Conservation (phyloP, 2,113 vertebrate genomes). For the Gambusia affinis region DNA sequence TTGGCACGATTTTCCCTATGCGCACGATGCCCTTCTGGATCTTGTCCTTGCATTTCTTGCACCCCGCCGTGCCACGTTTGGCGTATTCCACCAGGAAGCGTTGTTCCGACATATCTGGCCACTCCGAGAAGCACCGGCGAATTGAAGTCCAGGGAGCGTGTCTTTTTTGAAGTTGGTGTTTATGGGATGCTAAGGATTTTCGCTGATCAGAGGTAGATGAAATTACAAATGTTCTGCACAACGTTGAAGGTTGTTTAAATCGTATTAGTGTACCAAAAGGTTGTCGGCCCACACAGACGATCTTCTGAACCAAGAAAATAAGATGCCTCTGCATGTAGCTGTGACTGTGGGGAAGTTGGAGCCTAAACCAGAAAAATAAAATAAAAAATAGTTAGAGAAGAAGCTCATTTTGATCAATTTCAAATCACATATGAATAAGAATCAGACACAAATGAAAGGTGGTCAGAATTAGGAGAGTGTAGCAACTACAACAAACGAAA, state of each 20-base stretch:
- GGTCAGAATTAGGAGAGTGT: no score
- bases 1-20: slow-evolving; percentile 95
- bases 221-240: not conserved
- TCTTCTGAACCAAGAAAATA: slow-evolving; percentile 26
- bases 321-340: slow-evolving; percentile 69
- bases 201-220: slow-evolving; percentile 5
- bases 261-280: slow-evolving; percentile 2
- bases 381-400: not conserved
- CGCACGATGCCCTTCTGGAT: slow-evolving; percentile 91
- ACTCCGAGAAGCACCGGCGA: slow-evolving; percentile 28
- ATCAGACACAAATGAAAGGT: no score
- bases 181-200: not conserved
- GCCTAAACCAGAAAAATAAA: slow-evolving; percentile 35
- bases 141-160: not conserved
- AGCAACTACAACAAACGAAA: no score
- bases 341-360: not conserved
- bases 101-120: slow-evolving; percentile 89
- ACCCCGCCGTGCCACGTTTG: slow-evolving; percentile 93
- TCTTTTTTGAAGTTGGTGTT: slow-evolving; percentile 12
- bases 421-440: no score
- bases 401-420: not conserved
- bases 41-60: slow-evolving; percentile 99
- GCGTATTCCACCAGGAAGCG: slow-evolving; percentile 95
- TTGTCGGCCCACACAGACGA: slow-evolving; percentile 22
- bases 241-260: slow-evolving; percentile 4